These are phyloP conservation scores for Anadara kagoshimensis DNA, from an alignment of 1,140 invertebrate genomes.

Conservation along the genomic window DNA sequence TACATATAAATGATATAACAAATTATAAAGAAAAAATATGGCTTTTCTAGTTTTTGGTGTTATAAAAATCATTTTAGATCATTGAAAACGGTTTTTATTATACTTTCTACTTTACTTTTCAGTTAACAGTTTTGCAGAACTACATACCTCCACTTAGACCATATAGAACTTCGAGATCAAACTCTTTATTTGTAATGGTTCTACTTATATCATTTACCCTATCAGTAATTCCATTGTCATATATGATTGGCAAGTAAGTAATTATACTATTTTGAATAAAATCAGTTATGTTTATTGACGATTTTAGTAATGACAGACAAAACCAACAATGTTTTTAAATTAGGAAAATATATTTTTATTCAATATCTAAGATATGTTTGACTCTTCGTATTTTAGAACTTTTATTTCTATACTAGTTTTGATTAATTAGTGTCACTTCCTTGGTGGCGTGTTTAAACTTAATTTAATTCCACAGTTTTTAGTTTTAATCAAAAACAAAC, in stretches of 20 bases:
- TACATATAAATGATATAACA: not conserved
- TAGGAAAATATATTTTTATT: too few species aligned
- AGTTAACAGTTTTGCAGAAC: conserved; percentile 66
- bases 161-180: conserved; percentile 86
- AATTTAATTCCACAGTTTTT: too few species aligned
- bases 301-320: too few species aligned
- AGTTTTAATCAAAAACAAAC: too few species aligned
- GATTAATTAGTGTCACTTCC: too few species aligned
- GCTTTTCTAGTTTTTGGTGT: not conserved
- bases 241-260: conserved; percentile 80
- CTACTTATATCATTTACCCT: conserved; percentile 84
- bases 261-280: too few species aligned
- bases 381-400: too few species aligned
- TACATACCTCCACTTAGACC: conserved; percentile 81
- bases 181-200: conserved; percentile 88
- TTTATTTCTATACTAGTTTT: too few species aligned
- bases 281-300: too few species aligned
- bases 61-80: not conserved
- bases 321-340: too few species aligned
- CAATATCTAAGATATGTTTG: too few species aligned
- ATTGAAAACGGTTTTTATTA: not conserved
- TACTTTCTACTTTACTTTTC: conserved; percentile 2
- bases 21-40: not conserved
- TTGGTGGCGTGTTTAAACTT: too few species aligned
- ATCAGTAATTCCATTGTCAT: conserved; percentile 82